phyloP scores from a whole-genome alignment of 2,888 invertebrate species.

The Oligia fasciuncula region DNA sequence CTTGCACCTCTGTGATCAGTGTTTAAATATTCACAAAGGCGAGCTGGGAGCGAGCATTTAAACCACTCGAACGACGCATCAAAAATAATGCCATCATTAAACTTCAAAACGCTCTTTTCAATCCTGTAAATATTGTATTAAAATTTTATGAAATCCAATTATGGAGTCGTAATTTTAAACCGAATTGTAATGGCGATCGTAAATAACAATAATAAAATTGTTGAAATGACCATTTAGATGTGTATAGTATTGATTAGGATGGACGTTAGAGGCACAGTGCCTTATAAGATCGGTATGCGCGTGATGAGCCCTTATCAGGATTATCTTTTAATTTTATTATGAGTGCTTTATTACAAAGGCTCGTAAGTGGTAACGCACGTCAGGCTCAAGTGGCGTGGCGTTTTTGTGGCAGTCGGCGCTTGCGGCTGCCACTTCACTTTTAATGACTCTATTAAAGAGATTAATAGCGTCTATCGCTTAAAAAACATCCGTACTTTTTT shows the following conservation, averaged over 20 bases:
- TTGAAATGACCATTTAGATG: conserved; percentile 80
- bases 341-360: conserved; percentile 76
- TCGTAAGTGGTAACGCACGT: conserved; percentile 67
- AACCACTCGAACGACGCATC: conserved; percentile 58
- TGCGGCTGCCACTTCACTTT: conserved; percentile 82
- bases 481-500: conserved; percentile 83
- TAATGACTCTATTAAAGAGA: conserved; percentile 90
- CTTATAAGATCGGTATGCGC: conserved; percentile 72
- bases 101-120: conserved; percentile 57
- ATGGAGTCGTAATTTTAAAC: conserved; percentile 74
- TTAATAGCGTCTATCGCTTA: conserved; percentile 85
- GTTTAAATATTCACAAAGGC: conserved; percentile 62
- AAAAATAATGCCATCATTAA: conserved; percentile 64
- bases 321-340: conserved; percentile 78
- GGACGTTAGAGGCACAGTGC: conserved; percentile 54
- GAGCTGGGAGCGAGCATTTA: conserved; percentile 44
- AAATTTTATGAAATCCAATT: conserved; percentile 76
- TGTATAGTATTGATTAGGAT: conserved; percentile 74
- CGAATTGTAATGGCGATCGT: conserved; percentile 70
- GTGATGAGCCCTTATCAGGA: conserved; percentile 68
- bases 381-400: conserved; percentile 67
- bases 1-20: conserved; percentile 54
- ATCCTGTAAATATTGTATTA: conserved; percentile 67
- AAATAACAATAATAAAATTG: conserved; percentile 78
- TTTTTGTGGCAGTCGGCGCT: conserved; percentile 74